phyloP scores from a whole-genome alignment of 2,888 invertebrate species.

The Pyrrhosoma nymphula region DNA sequence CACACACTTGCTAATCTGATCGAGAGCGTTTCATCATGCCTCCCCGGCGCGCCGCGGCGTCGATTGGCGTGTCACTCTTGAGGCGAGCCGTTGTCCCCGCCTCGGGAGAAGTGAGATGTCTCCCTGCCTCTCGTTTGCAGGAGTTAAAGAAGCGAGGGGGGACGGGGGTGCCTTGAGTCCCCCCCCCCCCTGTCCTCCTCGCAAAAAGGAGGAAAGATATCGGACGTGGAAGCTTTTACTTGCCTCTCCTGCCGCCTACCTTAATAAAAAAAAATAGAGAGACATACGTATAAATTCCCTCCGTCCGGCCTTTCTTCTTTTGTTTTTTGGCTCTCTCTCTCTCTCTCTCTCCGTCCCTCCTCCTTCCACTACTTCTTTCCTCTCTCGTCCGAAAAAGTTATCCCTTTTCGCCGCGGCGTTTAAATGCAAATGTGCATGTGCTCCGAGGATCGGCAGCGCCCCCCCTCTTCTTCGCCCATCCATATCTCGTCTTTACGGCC shows the following conservation, averaged over 20 bases:
- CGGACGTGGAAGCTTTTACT: neutral
- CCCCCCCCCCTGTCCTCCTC: neutral
- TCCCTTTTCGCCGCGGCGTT: neutral
- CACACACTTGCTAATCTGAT: too few relatives aligned
- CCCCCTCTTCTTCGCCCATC: neutral
- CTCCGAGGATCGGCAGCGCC: neutral
- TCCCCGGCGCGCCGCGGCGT: neutral
- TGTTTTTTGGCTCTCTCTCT: neutral
- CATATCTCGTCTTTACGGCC: neutral
- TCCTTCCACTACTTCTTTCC: too few relatives aligned
- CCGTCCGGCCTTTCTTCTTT: neutral
- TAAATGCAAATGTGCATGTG: constrained; percentile 42
- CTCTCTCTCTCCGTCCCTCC: too few relatives aligned
- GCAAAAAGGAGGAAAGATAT: too few relatives aligned
- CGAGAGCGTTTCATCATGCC: too few relatives aligned
- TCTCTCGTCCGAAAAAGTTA: neutral
- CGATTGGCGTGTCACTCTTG: neutral
- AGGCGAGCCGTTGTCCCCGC: neutral
- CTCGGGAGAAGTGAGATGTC: neutral
- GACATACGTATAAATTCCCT: neutral
- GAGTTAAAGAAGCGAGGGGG: too few relatives aligned
- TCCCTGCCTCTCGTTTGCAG: too few relatives aligned
- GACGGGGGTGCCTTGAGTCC: too few relatives aligned
- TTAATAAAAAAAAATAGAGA: neutral
- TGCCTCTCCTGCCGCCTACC: neutral